phyloP scores from a whole-genome alignment of 2,113 vertebrate genomes.

The Marmota flaviventris region DNA sequence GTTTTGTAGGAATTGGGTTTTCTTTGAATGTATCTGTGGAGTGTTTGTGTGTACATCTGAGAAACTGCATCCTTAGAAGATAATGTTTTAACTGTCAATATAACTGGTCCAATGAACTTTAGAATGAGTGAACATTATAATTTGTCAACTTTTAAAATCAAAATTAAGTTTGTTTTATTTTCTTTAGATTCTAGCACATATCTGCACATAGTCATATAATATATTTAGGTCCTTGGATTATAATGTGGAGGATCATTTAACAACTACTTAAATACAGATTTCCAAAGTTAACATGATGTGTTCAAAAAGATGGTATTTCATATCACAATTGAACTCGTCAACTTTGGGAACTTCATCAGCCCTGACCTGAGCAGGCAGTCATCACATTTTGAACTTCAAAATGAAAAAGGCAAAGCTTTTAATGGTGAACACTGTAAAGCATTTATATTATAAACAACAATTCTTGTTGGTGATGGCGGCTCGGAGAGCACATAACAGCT shows the following conservation, averaged over 20 bases:
- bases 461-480: conserved; percentile 69
- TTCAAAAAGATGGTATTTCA: conserved; percentile 66
- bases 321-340: conserved; percentile 49
- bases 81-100: not conserved
- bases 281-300: conserved; percentile 56
- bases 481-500: conserved; percentile 77
- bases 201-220: not conserved
- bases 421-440: conserved; percentile 62
- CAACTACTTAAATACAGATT: conserved; percentile 49
- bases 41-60: not conserved
- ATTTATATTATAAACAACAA: conserved; percentile 74
- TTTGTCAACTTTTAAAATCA: conserved; percentile 53
- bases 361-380: conserved; percentile 46
- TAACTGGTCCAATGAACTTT: not conserved
- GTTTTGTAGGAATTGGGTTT: not conserved
- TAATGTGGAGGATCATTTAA: conserved; percentile 25
- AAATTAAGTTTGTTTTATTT: conserved; percentile 35
- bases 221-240: not conserved
- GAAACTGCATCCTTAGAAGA: not conserved
- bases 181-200: not conserved
- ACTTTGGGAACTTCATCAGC: conserved; percentile 65
- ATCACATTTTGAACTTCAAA: conserved; percentile 73
- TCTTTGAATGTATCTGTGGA: not conserved
- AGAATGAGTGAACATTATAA: not conserved
- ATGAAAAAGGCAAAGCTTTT: conserved; percentile 65